Percentiles rank a stretch among this genome's conserved stretches.
These are phyloP conservation scores for Gulo gulo DNA, from an alignment of 2,113 vertebrate genomes.

Conservation along the genomic window DNA sequence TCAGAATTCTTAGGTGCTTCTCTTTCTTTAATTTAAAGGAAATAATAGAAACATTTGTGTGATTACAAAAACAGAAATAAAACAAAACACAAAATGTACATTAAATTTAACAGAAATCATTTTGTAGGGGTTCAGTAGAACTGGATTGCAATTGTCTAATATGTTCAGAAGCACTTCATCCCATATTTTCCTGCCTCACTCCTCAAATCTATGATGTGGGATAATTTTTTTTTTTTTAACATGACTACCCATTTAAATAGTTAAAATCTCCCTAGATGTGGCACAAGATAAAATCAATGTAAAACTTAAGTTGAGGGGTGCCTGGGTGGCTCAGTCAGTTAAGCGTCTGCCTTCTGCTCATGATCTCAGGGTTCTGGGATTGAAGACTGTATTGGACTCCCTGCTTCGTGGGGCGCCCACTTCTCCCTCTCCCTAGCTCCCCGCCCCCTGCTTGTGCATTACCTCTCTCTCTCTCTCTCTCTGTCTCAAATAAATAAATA, in stretches of 20 bases:
- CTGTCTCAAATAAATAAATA: neutral
- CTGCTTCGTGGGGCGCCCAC: neutral
- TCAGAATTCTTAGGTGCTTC: slow-evolving; percentile 5
- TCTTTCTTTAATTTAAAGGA: slow-evolving; percentile 20
- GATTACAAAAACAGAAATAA: neutral
- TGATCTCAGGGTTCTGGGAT: neutral
- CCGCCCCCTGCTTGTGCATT: neutral
- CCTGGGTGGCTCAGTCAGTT: neutral
- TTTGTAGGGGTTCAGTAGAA: neutral
- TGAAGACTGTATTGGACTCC: neutral
- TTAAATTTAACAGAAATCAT: slow-evolving; percentile 22
- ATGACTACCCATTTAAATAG: neutral
- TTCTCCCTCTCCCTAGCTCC: neutral
- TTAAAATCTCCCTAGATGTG: neutral
- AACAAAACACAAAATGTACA: neutral
- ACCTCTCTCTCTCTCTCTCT: neutral
- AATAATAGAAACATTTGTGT: slow-evolving; percentile 5
- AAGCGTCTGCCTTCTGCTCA: neutral
- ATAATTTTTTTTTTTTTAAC: slow-evolving; percentile 1
- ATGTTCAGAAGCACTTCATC: neutral
- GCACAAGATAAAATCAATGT: neutral
- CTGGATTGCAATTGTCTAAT: neutral
- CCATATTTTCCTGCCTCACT: neutral
- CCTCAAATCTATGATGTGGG: neutral
- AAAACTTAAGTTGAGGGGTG: neutral